phyloP scores from a whole-genome alignment of 2,888 invertebrate genomes.

The Syrphus vitripennis region DNA sequence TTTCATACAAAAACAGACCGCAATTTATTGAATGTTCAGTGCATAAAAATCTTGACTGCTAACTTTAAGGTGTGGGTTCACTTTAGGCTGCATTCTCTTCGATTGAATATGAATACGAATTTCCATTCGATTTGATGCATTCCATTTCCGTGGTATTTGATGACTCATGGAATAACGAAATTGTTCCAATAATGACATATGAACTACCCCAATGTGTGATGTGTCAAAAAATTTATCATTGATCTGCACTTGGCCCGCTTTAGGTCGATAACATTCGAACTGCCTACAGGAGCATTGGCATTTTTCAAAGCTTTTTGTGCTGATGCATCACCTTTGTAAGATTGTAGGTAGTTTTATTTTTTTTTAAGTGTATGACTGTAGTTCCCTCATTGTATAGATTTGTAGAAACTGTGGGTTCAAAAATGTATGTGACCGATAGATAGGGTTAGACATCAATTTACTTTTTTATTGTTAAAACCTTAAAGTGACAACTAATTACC shows the following conservation, averaged over 20 bases:
- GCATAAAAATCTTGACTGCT: too few relatives aligned
- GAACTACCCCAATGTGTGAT: not conserved
- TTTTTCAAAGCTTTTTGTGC: not conserved
- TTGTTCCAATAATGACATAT: not conserved
- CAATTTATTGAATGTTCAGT: too few relatives aligned
- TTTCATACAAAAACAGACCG: too few relatives aligned
- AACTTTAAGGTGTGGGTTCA: too few relatives aligned
- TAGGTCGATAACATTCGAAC: slow-evolving; percentile 45
- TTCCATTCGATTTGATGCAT: too few relatives aligned
- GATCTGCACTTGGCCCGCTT: slow-evolving; percentile 57
- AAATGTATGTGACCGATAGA: not conserved
- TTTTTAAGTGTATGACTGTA: too few relatives aligned
- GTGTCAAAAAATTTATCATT: slow-evolving; percentile 44
- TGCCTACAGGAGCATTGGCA: slow-evolving; percentile 28
- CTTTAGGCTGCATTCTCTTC: too few relatives aligned
- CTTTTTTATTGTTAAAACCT: not conserved
- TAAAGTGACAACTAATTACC: not conserved
- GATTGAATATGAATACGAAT: too few relatives aligned
- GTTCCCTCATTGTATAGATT: not conserved
- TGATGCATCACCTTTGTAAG: not conserved
- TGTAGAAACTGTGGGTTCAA: not conserved
- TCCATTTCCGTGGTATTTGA: too few relatives aligned
- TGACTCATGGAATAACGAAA: too few relatives aligned
- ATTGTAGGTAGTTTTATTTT: not conserved
- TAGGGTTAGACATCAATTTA: not conserved